phyloP scores from a whole-genome alignment of 2,888 invertebrate genomes.

The Mesorhabditis spiculigera region DNA sequence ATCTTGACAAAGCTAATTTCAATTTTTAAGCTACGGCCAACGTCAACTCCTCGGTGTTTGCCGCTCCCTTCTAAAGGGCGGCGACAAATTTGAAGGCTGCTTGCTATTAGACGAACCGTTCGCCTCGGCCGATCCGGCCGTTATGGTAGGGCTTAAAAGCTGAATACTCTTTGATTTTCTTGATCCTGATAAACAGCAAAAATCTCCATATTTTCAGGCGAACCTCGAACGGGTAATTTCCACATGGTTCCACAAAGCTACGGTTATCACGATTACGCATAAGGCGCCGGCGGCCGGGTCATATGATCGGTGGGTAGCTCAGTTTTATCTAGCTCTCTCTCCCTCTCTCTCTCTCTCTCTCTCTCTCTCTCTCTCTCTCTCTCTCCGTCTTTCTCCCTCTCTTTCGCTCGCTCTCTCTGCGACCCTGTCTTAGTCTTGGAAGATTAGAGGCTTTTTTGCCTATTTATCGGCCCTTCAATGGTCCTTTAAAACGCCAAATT shows the following conservation, averaged over 20 bases:
- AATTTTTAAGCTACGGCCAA: not conserved
- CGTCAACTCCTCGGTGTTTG: not conserved
- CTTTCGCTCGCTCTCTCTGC: too few species aligned
- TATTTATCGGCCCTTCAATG: too few species aligned
- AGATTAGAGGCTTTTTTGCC: too few species aligned
- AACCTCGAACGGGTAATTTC: slow-evolving; percentile 6
- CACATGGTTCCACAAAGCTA: not conserved
- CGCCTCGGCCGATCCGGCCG: not conserved
- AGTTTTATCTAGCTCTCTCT: too few species aligned
- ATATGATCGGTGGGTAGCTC: not conserved
- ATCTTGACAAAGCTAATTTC: too few species aligned
- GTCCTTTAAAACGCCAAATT: too few species aligned
- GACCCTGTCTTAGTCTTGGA: too few species aligned
- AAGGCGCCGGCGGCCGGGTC: not conserved
- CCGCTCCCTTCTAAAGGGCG: not conserved
- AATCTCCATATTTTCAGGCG: not conserved
- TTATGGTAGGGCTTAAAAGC: not conserved
- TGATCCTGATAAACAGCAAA: too few species aligned
- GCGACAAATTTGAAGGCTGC: not conserved
- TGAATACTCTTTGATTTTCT: too few species aligned
- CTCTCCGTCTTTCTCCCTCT: too few species aligned
- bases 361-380: too few species aligned
- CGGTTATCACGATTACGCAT: not conserved
- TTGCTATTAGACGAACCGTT: not conserved
- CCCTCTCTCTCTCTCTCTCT: too few species aligned